Conservation (phyloP, 2,113 vertebrate genomes). For the rat (Rattus norvegicus) region GRCr8 NC_086029.1:50661001-50661500, state of each 20-base stretch:
- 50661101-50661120: background rate
- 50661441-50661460: background rate
- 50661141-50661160: background rate
- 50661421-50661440: background rate
- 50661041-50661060: background rate
- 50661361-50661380: background rate
- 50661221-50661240: background rate
- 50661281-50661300: background rate
- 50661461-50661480: background rate
- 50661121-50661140: background rate
- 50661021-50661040: background rate
- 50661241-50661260: background rate
- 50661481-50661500: background rate
- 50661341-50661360: background rate
- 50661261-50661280: background rate
- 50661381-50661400: background rate
- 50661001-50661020: background rate
- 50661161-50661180: background rate
- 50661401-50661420: background rate
- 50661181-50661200: background rate
- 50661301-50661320: background rate
- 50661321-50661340: background rate
- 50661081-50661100: background rate
- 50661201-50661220: background rate
- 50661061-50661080: background rate